Evolutionary conservation across 30 jellyfish, hydroid and myxozoan genomes (phyloP).

Genomic region (Phacellophora camtschatica): DNA sequence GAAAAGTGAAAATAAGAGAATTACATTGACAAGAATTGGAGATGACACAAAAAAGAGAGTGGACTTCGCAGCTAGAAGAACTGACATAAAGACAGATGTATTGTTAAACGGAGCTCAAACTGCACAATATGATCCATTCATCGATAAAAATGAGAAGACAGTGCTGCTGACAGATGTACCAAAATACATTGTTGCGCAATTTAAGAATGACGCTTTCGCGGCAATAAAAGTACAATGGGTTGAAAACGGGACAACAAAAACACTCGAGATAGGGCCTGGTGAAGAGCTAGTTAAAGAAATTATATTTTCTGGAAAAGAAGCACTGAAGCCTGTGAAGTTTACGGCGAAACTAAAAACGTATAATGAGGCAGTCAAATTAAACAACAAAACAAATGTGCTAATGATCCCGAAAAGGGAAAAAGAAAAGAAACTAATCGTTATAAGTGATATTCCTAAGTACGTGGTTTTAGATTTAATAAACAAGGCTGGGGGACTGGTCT

Average conservation of each 20-base stretch:
- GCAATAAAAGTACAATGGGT: constrained; percentile 14
- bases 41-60: neutral
- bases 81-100: neutral
- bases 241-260: neutral
- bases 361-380: constrained; percentile 1
- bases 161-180: constrained; percentile 36
- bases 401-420: neutral
- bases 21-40: neutral
- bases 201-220: constrained; percentile 29
- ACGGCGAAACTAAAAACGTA: constrained; percentile 3
- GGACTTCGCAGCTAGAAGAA: constrained; percentile 21
- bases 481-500: neutral
- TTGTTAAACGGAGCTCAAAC: constrained; percentile 1
- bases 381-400: neutral
- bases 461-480: neutral
- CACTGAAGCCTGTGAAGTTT: neutral
- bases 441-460: neutral
- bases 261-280: neutral
- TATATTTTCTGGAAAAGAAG: neutral
- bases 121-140: constrained; percentile 13
- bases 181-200: neutral
- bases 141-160: neutral
- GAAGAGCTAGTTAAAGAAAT: neutral
- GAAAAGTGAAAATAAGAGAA: neutral
- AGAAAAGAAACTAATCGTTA: neutral